Evolutionary conservation across 2,113 vertebrate genomes (phyloP), one percentile per base, ranked within the genome.

Genomic region (Pomatostomus ruficeps): DNA sequence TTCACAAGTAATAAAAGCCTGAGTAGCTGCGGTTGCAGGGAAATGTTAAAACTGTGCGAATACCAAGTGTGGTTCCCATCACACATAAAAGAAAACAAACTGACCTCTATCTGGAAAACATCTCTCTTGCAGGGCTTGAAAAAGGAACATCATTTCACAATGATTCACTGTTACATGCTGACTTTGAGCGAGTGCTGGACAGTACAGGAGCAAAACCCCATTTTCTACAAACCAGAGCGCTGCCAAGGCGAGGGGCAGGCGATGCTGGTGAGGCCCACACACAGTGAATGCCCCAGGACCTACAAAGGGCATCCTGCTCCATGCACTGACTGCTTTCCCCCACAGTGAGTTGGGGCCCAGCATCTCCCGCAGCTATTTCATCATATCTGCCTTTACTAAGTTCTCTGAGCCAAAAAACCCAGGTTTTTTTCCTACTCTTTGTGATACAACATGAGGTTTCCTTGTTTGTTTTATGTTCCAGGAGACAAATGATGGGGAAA

Each of bases 401-500:
- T 15, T 58, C 74, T 36, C 81, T 0, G 5, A 94, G 95, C 89
- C 91, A 95, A 89, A 57, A 86, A 77, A 67, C 3, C 28, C 14
- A 0, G 0, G 6, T 1, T 43, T 91, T 95, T 96, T 75, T 42
- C 94, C 91, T 76, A 73, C 89, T 76, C 81, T 89, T 95, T 80
- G 66, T 85, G 94, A 97, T 95, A 96, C 81, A 68, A 72, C 91
- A 76, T n/a, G 89, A 96, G 91, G 62, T 95, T 96, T 93, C 84
- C 81, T 94, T 93, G 77, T 94, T 97, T 94, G 45, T 83, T 82
- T 97, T 95, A 54, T 73, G 76, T 95, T 96, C 95, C 94, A 94
- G 43, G 87, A 91, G 93, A 91, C 85, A 96, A 96, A 94, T 96
- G 93, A 97, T 96, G 93, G 94, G 78, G 91, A 97, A 97, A 97